Conservation (phyloP, 2,113 vertebrate genomes). For the Corythornis vintsioides region DNA sequence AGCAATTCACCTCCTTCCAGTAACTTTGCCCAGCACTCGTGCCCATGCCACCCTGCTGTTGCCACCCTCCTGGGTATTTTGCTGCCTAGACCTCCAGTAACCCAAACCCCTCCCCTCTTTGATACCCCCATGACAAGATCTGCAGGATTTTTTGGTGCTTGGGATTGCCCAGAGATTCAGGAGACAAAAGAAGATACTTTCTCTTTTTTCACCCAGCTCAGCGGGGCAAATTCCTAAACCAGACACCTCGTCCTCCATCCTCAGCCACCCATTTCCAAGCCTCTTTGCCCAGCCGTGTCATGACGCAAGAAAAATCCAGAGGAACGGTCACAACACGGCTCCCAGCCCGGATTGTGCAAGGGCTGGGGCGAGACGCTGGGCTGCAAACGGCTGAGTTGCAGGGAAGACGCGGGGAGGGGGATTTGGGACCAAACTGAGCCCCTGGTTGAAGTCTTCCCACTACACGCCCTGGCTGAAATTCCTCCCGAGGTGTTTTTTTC, state of each 20-base stretch:
- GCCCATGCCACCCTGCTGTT: not conserved
- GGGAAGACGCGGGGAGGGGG: not conserved
- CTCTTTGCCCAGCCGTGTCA: not conserved
- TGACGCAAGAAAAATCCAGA: not conserved
- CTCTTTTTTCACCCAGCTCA: not conserved
- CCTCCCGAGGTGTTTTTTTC: not conserved
- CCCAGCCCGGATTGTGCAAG: not conserved
- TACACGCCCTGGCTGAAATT: not conserved
- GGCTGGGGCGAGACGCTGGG: not conserved
- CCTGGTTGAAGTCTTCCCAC: not conserved
- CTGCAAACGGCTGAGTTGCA: not conserved
- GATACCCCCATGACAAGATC: not conserved
- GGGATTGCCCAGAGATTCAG: not conserved
- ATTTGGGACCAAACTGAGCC: not conserved
- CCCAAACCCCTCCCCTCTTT: not conserved
- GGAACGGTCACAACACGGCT: not conserved
- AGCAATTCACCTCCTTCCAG: not conserved
- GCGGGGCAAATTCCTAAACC: not conserved
- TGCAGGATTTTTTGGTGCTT: not conserved
- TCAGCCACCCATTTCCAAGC: not conserved
- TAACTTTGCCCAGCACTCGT: not conserved
- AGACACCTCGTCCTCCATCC: not conserved
- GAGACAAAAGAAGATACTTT: not conserved
- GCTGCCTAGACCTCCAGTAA: not conserved
- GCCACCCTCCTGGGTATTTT: accelerated